Evolutionary conservation across 2,797 vertebrate species (phyloP).

Genomic region (Astyanax mexicanus): DNA sequence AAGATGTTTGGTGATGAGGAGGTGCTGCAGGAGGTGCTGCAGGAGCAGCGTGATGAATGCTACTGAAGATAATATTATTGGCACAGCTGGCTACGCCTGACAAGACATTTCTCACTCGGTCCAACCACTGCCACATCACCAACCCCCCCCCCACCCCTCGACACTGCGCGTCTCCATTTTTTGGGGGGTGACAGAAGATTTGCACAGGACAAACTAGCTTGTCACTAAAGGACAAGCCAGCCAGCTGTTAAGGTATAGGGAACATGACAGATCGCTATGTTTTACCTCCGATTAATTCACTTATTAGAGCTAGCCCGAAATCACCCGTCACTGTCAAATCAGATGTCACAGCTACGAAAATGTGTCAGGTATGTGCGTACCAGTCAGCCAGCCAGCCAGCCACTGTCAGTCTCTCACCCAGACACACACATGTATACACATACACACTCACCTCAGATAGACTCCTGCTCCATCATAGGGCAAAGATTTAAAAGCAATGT

Average conservation of each 20-base stretch:
- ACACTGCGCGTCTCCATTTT: constrained; percentile 68
- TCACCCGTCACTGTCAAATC: constrained; percentile 87
- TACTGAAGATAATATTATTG: constrained; percentile 81
- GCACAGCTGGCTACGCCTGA: constrained; percentile 85
- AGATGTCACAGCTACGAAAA: constrained; percentile 82
- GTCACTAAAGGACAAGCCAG: constrained; percentile 87
- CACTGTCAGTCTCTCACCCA: constrained; percentile 6
- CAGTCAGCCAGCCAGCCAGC: constrained; percentile 40
- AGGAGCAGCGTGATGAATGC: constrained; percentile 86
- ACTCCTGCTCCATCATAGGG: not conserved
- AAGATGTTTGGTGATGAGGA: constrained; percentile 78
- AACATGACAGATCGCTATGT: constrained; percentile 90
- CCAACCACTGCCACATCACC: constrained; percentile 81
- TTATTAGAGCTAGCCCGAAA: constrained; percentile 87
- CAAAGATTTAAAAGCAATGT: constrained; percentile 1
- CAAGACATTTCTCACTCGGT: constrained; percentile 85
- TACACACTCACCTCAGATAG: constrained; percentile 26
- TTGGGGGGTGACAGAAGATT: constrained; percentile 84
- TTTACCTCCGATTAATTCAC: constrained; percentile 90
- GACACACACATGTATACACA: constrained; percentile 23
- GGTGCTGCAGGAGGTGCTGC: constrained; percentile 69
- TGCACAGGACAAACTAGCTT: constrained; percentile 89
- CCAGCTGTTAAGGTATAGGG: constrained; percentile 87
- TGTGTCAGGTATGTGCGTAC: constrained; percentile 68
- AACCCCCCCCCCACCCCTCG: constrained; percentile 75